phyloP scores from a whole-genome alignment of 2,797 vertebrate genomes.

The Neoniphon sammara region DNA sequence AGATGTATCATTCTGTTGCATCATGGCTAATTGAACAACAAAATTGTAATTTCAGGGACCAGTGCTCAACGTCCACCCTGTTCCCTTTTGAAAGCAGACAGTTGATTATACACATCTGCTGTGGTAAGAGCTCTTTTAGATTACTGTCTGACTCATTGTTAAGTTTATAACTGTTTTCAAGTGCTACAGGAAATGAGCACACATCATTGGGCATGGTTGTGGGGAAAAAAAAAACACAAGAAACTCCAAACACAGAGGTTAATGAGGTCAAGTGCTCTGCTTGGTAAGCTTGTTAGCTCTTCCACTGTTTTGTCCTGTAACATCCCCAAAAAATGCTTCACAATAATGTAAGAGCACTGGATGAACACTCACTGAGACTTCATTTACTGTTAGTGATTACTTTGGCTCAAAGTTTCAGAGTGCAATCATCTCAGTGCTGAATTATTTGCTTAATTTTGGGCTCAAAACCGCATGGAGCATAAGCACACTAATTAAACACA shows the following conservation, averaged over 20 bases:
- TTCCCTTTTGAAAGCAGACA: conserved; percentile 53
- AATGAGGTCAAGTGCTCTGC: conserved; percentile 9
- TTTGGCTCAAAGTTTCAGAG: conserved; percentile 15
- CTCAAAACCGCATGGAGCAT: conserved; percentile 9
- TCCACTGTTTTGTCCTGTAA: not conserved
- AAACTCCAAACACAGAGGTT: conserved; percentile 43
- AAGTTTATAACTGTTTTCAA: conserved; percentile 37
- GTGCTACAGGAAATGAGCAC: conserved; percentile 38
- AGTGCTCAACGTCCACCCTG: conserved; percentile 70
- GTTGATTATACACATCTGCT: conserved; percentile 70
- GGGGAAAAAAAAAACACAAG: not conserved
- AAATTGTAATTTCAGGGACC: conserved; percentile 80
- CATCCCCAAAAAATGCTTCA: not conserved
- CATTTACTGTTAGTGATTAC: not conserved
- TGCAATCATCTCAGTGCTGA: conserved; percentile 12
- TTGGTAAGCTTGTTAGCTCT: not conserved
- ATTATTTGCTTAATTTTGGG: conserved; percentile 34
- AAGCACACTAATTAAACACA: conserved; percentile 17
- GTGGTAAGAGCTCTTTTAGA: conserved; percentile 48
- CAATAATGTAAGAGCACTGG: not conserved
- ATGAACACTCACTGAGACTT: not conserved
- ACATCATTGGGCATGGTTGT: conserved; percentile 10
- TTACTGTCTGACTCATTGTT: conserved; percentile 36
- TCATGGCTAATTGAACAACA: conserved; percentile 82
- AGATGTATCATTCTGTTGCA: conserved; percentile 66